phyloP scores from a whole-genome alignment of 2,797 vertebrate genomes.

The Ctenosaura bakeri region DNA sequence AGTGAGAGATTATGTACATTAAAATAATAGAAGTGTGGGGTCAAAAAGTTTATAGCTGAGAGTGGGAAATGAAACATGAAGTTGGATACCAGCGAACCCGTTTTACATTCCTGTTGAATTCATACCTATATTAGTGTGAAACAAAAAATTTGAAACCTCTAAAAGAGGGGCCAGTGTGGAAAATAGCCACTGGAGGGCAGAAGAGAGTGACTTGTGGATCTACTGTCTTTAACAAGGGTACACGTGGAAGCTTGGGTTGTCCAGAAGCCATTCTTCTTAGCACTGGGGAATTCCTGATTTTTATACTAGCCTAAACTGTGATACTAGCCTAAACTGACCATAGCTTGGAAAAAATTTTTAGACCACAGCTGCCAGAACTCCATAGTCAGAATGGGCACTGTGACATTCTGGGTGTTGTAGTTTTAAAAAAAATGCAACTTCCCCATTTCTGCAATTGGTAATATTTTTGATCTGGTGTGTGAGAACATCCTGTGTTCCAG shows the following conservation, averaged over 20 bases:
- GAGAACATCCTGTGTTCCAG: not conserved
- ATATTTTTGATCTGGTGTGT: not conserved
- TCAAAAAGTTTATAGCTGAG: not conserved
- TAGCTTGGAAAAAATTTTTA: too few relatives aligned
- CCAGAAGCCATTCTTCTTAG: not conserved
- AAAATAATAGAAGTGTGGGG: not conserved
- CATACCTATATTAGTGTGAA: not conserved
- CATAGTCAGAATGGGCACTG: too few relatives aligned
- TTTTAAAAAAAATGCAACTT: too few relatives aligned
- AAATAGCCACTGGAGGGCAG: slow-evolving; percentile 73
- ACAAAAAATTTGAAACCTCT: not conserved
- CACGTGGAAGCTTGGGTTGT: not conserved
- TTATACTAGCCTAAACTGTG: not conserved
- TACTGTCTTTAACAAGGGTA: not conserved
- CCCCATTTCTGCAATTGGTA: not conserved
- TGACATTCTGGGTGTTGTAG: too few relatives aligned
- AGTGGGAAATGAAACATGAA: not conserved
- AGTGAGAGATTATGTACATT: not conserved
- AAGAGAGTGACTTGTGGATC: slow-evolving; percentile 57
- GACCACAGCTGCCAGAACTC: too few relatives aligned
- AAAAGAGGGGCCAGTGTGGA: slow-evolving; percentile 45
- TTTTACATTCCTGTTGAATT: not conserved
- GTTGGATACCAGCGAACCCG: not conserved
- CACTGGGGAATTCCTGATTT: not conserved
- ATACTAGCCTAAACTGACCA: too few relatives aligned